phyloP scores from a whole-genome alignment of 1,140 invertebrate genomes.

The Dufourea novaeangliae region DNA sequence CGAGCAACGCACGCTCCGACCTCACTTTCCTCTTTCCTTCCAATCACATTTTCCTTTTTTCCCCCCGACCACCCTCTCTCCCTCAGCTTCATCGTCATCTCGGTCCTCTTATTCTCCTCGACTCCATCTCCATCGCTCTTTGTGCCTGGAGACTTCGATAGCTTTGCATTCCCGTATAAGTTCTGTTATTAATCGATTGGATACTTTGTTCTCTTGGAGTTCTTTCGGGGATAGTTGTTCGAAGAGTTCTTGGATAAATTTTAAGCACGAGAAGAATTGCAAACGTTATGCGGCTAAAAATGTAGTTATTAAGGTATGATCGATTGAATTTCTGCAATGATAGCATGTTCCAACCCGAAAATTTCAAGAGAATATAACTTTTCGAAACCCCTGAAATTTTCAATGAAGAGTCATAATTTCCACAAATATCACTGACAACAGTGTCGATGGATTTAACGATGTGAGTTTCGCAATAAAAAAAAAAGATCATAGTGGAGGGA shows the following conservation, averaged over 20 bases:
- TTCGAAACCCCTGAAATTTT: too few species aligned
- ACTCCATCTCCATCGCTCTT: conserved; percentile 38
- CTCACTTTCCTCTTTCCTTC: conserved; percentile 48
- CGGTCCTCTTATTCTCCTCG: conserved; percentile 5
- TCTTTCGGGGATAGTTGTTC: not conserved
- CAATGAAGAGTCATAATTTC: too few species aligned
- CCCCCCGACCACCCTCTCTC: conserved; percentile 35
- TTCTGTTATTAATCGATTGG: not conserved
- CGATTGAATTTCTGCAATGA: too few species aligned
- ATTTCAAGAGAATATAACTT: too few species aligned
- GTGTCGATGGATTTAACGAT: too few species aligned
- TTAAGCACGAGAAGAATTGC: too few species aligned
- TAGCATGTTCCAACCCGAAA: too few species aligned
- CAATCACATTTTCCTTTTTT: conserved; percentile 2
- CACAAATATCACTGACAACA: too few species aligned
- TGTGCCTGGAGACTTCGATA: conserved; percentile 30
- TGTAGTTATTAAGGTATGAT: too few species aligned
- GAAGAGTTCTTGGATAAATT: too few species aligned
- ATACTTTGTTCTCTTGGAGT: conserved; percentile 40
- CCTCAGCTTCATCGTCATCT: conserved; percentile 31
- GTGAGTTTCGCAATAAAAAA: not conserved
- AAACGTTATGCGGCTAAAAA: too few species aligned
- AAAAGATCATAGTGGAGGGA: not conserved
- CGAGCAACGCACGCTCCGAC: conserved; percentile 58
- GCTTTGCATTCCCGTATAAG: not conserved